Evolutionary conservation across 1,140 invertebrate genomes (phyloP).

Genomic region (Reticulitermes speratus): DNA sequence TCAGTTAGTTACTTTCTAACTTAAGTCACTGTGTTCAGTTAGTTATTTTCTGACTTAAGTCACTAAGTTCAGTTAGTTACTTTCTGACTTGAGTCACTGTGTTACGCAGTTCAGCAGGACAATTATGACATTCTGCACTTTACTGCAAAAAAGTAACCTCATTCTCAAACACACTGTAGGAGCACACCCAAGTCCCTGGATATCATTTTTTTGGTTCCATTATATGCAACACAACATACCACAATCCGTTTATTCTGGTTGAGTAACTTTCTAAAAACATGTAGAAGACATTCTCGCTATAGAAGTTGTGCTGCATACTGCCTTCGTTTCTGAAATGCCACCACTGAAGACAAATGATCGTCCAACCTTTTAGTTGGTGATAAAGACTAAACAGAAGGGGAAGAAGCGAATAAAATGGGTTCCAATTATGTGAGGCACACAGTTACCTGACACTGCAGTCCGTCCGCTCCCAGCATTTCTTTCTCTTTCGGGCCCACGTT

Average conservation of each 20-base stretch:
- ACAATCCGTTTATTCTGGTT: not conserved
- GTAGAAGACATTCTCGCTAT: not conserved
- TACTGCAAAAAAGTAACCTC: too few species aligned
- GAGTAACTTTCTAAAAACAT: not conserved
- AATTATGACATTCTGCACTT: too few species aligned
- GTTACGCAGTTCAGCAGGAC: too few species aligned
- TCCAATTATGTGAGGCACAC: not conserved
- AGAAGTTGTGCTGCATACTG: not conserved
- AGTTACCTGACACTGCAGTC: not conserved
- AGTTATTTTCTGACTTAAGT: too few species aligned
- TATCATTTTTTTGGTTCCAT: not conserved
- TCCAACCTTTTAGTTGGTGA: not conserved
- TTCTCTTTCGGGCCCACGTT: not conserved
- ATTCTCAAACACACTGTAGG: not conserved
- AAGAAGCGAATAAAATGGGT: not conserved
- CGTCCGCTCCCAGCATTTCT: not conserved
- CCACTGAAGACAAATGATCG: not conserved
- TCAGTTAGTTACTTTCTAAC: too few species aligned
- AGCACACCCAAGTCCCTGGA: not conserved
- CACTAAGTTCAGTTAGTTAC: too few species aligned
- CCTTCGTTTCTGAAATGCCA: not conserved
- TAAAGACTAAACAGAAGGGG: not conserved
- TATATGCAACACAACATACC: not conserved
- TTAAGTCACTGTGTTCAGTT: too few species aligned
- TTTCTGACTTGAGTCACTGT: too few species aligned